Conservation (phyloP, 2,888 invertebrate species). For the Idaea biselata region DNA sequence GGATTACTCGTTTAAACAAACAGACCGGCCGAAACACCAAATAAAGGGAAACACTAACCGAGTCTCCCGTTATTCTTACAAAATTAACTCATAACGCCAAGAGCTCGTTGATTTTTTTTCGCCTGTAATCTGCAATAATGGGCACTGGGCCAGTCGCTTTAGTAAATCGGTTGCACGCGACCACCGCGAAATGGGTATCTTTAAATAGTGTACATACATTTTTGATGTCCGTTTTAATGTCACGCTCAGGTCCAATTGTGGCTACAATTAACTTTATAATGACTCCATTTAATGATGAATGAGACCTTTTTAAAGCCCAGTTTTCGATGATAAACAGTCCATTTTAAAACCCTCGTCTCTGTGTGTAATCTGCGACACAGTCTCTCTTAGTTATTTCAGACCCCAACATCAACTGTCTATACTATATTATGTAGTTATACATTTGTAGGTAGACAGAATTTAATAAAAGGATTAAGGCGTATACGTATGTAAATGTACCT, state of each 20-base stretch:
- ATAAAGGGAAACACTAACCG: slow-evolving; percentile 75
- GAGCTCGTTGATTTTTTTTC: slow-evolving; percentile 70
- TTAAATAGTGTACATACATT: slow-evolving; percentile 75
- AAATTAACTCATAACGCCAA: slow-evolving; percentile 80
- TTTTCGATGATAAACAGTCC: slow-evolving; percentile 23
- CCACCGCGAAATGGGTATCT: slow-evolving; percentile 72
- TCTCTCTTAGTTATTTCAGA: neutral
- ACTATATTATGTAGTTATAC: slow-evolving; percentile 34
- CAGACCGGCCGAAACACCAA: slow-evolving; percentile 69
- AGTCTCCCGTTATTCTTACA: slow-evolving; percentile 75
- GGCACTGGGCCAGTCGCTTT: slow-evolving; percentile 76
- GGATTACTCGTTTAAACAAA: slow-evolving; percentile 77
- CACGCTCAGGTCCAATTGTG: slow-evolving; percentile 64
- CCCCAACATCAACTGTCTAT: slow-evolving; percentile 22
- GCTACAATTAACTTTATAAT: slow-evolving; percentile 74
- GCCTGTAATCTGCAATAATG: slow-evolving; percentile 76
- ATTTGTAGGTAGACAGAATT: slow-evolving; percentile 51
- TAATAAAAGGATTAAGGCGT: slow-evolving; percentile 68
- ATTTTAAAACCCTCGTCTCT: slow-evolving; percentile 3
- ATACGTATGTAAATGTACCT: slow-evolving; percentile 60
- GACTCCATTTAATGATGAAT: slow-evolving; percentile 61
- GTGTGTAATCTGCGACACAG: no score
- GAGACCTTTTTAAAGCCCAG: slow-evolving; percentile 29
- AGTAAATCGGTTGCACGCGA: slow-evolving; percentile 72
- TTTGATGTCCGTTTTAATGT: slow-evolving; percentile 73